Base-by-base conservation (phyloP, 2,797 vertebrate species). In the Trachurus trachurus region DNA sequence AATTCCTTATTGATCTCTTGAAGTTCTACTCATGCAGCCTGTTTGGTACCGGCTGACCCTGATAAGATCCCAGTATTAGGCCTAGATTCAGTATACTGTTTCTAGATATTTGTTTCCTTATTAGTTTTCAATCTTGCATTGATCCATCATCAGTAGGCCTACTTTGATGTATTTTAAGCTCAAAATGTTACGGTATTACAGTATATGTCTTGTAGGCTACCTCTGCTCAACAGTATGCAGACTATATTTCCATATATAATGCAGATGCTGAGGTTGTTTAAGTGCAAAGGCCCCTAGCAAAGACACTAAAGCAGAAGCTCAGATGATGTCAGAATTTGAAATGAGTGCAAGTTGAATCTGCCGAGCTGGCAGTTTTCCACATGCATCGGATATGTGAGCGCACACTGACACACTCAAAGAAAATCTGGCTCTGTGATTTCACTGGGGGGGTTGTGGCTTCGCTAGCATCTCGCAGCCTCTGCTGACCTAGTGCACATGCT, bases 281-380 rank as follows among this genome's bases (percentile, higher is more conserved):
- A 74, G 64, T 76, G 6, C 47, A 70, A 86, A 66, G 58, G 49
- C 76, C 82, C 57, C n/a, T 2, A 72, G 81, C 80, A 66, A 73
- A 81, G 74, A 62, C 70, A 66, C 59, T 4, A 39, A 67, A 78
- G 61, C 83, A 56, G 60, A 66, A 81, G 71, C 74, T 75, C 11
- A 52, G 75, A 79, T 90, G 88, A 91, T 86, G 90, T 91, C 90
- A 91, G 89, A 90, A 88, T 92, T 67, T 72, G 12, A 92, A 92
- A 90, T 76, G 65, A 85, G 71, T 13, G 39, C 40, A 21, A 58
- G 71, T 2, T 39, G 77, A 91, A 89, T 89, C 77, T 89, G 90
- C 88, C 65, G 21, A 19, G 78, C 71, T 88, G 70, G 89, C 83
- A 47, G 74, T 87, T 92, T 83, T 78, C 37, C 68, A 80, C 21